Evolutionary conservation across 1,140 invertebrate genomes (phyloP).

Genomic region (Sycobia sp.): DNA sequence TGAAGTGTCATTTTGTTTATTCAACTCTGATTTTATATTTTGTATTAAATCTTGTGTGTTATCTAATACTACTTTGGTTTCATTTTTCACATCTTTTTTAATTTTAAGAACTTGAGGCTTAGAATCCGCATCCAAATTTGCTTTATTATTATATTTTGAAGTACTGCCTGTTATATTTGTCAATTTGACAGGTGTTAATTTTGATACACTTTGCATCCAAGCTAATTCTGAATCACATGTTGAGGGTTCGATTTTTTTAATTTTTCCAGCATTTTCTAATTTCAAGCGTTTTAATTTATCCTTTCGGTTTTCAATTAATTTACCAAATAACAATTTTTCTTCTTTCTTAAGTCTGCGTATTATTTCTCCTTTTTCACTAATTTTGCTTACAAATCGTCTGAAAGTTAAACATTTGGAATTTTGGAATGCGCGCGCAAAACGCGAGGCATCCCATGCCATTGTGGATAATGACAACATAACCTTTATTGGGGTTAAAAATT

Average conservation of each 20-base stretch:
- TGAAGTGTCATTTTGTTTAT: neutral
- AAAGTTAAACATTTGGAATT: neutral
- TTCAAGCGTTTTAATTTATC: constrained; percentile 39
- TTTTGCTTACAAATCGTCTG: too few species aligned
- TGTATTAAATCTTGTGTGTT: neutral
- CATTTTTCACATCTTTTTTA: neutral
- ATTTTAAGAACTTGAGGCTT: neutral
- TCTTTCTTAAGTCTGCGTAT: constrained; percentile 33
- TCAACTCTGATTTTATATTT: neutral
- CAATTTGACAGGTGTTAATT: too few species aligned
- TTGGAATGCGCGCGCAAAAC: neutral
- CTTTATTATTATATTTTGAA: too few species aligned
- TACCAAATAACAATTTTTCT: constrained; percentile 44
- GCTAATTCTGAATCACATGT: constrained; percentile 10
- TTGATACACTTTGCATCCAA: too few species aligned
- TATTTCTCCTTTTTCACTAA: constrained; percentile 26
- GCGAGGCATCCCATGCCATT: neutral
- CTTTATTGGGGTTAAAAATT: too few species aligned
- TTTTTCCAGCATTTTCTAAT: constrained; percentile 25
- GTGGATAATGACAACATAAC: constrained; percentile 20
- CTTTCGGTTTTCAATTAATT: constrained; percentile 41
- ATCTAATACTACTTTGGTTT: neutral
- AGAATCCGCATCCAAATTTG: too few species aligned
- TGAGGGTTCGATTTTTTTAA: neutral
- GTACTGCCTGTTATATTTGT: too few species aligned